These are phyloP conservation scores for Archips crataeganus DNA, from an alignment of 2,888 invertebrate genomes.

Conservation along the genomic window DNA sequence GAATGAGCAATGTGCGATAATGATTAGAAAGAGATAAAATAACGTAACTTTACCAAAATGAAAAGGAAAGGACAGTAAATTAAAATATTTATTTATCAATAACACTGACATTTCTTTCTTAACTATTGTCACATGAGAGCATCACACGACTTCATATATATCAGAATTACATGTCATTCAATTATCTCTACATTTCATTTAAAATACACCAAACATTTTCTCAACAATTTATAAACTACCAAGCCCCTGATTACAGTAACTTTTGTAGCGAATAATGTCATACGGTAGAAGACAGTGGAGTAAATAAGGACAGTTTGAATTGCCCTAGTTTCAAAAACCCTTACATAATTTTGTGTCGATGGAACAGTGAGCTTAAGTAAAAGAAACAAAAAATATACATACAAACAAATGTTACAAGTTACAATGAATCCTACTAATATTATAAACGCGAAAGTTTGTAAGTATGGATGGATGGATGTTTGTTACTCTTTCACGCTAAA, in stretches of 20 bases:
- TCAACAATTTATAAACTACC: slow-evolving; percentile 29
- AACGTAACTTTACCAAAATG: not conserved
- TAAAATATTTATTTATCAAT: slow-evolving; percentile 46
- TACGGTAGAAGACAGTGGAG: not conserved
- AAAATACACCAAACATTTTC: slow-evolving; percentile 39
- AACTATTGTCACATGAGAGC: slow-evolving; percentile 43
- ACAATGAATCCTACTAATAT: too few species aligned
- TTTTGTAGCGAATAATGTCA: slow-evolving; percentile 5
- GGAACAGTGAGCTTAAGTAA: too few species aligned
- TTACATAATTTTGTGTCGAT: too few species aligned
- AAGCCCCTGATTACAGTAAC: slow-evolving; percentile 4
- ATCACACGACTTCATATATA: slow-evolving; percentile 34
- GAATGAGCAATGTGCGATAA: too few species aligned
- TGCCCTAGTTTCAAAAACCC: too few species aligned
- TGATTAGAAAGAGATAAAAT: not conserved
- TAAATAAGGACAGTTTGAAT: too few species aligned
- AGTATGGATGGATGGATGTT: too few species aligned
- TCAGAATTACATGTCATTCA: slow-evolving; percentile 24
- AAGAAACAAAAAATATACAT: too few species aligned
- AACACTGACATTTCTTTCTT: slow-evolving; percentile 44
- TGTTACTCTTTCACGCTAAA: too few species aligned
- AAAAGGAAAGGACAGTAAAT: slow-evolving; percentile 14
- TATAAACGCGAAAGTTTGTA: too few species aligned
- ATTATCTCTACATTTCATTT: slow-evolving; percentile 29
- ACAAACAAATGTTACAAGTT: too few species aligned